A percentile compares a stretch with the other conserved stretches of the same genome.
These are phyloP conservation scores for Drosophila fungiperda DNA, from an alignment of 2,888 invertebrate genomes.

Conservation along the genomic window DNA sequence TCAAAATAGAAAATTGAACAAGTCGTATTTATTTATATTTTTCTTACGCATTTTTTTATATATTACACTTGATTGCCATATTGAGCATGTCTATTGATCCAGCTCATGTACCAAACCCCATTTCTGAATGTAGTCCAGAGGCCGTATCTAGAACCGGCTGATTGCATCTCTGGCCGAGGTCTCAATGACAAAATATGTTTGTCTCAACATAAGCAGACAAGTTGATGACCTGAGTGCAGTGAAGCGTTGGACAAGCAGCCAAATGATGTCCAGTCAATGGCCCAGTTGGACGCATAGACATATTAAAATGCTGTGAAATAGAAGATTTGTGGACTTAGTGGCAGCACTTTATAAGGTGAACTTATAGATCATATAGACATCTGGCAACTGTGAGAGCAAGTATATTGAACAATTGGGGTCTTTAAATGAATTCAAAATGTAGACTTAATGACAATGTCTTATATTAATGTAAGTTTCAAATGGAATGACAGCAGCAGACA, in stretches of 20 bases:
- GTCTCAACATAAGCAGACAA: conserved; percentile 57
- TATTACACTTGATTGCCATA: conserved; percentile 53
- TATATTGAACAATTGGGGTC: conserved; percentile 29
- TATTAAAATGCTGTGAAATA: conserved; percentile 42
- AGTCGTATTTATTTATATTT: background rate
- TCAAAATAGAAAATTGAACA: too few relatives aligned
- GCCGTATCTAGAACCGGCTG: conserved; percentile 25
- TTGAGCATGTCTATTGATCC: conserved; percentile 63
- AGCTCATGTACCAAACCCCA: background rate
- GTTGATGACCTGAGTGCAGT: conserved; percentile 64
- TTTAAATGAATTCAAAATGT: background rate
- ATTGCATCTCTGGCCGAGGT: conserved; percentile 40
- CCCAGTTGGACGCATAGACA: conserved; percentile 22
- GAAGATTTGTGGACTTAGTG: conserved; percentile 14
- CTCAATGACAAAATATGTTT: conserved; percentile 66
- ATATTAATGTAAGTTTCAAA: background rate
- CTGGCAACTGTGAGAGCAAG: conserved; percentile 14
- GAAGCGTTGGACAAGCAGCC: conserved; percentile 52
- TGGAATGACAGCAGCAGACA: conserved; percentile 2
- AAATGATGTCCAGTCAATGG: conserved; percentile 28
- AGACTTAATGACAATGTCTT: background rate
- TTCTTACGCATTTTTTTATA: conserved; percentile 9
- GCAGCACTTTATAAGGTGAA: conserved; percentile 29
- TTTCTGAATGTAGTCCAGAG: background rate
- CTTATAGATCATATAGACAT: conserved; percentile 14